phyloP scores from a whole-genome alignment of 2,113 vertebrate species.

The Myiopsitta monachus region DNA sequence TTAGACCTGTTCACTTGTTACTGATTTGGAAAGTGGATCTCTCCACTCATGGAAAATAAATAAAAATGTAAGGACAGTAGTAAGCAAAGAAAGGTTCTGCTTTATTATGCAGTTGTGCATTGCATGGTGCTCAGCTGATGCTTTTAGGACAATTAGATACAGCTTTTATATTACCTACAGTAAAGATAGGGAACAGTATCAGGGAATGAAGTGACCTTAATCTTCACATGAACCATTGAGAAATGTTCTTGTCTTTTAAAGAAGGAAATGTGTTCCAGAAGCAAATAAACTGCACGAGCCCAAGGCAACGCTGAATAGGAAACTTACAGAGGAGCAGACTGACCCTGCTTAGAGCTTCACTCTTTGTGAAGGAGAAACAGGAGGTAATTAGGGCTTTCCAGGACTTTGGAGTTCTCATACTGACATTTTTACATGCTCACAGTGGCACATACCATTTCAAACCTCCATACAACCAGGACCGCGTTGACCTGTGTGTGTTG shows the following conservation, averaged over 20 bases:
- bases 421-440: background rate
- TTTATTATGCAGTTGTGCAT: background rate
- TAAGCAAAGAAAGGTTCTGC: background rate
- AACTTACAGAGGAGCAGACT: background rate
- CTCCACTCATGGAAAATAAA: background rate
- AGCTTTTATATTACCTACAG: background rate
- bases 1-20: background rate
- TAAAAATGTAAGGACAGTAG: background rate
- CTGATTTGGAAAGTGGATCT: background rate
- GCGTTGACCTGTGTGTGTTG: background rate
- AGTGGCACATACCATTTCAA: background rate
- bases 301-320: background rate
- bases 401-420: background rate
- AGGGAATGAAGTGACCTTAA: background rate
- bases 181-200: background rate
- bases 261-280: background rate
- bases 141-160: background rate
- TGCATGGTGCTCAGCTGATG: background rate
- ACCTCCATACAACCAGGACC: background rate
- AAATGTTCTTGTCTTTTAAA: background rate
- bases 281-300: background rate
- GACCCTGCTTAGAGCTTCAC: background rate
- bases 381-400: background rate
- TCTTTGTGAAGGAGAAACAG: background rate
- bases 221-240: background rate